Percentiles rank a stretch among this genome's conserved stretches.
Evolutionary conservation across 2,888 invertebrate genomes (phyloP).

Genomic region (Leucania comma): DNA sequence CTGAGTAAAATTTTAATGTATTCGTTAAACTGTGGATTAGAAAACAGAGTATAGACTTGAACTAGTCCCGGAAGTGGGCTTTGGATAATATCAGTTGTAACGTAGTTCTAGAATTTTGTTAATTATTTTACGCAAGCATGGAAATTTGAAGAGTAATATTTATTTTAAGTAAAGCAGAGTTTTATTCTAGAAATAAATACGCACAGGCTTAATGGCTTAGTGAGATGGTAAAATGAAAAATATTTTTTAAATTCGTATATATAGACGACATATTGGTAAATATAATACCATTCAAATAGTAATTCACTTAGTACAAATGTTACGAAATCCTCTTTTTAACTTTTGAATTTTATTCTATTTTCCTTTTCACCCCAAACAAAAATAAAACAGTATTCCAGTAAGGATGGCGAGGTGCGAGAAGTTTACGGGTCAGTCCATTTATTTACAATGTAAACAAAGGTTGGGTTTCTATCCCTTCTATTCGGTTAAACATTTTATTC

Average conservation of each 20-base stretch:
- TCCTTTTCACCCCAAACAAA: conserved; percentile 12
- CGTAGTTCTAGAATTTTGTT: neutral
- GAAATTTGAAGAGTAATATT: neutral
- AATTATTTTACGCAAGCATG: neutral
- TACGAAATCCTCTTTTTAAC: no score
- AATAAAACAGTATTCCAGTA: conserved; percentile 31
- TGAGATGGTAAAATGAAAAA: neutral
- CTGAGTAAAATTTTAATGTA: conserved; percentile 36
- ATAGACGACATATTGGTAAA: neutral
- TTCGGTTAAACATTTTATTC: conserved; percentile 46
- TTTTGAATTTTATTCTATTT: conserved; percentile 5
- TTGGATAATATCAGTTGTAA: conserved; percentile 15
- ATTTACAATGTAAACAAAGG: conserved; percentile 67
- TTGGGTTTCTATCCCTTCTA: conserved; percentile 25
- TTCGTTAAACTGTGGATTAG: neutral
- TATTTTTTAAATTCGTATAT: neutral
- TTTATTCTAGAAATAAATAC: no score
- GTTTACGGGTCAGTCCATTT: conserved; percentile 67
- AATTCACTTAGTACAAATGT: no score
- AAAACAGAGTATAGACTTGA: neutral
- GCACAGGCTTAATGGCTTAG: no score
- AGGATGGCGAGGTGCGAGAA: conserved; percentile 41
- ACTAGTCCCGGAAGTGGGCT: neutral
- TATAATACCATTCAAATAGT: no score
- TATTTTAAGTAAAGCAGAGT: neutral